Conservation (phyloP, 2,113 vertebrate genomes). For the Cairina moschata region DNA sequence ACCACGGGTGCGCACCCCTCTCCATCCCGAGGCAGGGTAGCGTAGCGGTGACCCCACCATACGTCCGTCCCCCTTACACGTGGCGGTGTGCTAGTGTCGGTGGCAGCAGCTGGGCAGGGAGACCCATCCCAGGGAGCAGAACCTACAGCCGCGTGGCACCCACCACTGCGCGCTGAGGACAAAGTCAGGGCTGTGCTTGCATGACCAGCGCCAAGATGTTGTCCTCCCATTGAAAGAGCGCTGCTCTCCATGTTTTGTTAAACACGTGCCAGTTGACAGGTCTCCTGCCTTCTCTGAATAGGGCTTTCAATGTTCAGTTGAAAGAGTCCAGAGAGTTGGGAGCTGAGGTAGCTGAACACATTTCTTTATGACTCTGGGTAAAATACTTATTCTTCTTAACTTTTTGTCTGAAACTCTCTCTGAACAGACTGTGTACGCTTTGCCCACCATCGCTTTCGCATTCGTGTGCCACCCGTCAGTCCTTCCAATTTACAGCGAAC, state of each 20-base stretch:
- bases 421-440: slow-evolving; percentile 80
- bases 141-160: not conserved
- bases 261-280: not conserved
- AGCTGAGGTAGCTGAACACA: slow-evolving; percentile 33
- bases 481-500: slow-evolving; percentile 84
- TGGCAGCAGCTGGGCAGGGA: slow-evolving; percentile 38
- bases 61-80: rapidly evolving
- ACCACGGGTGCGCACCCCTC: not conserved
- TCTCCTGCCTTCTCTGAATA: slow-evolving; percentile 8
- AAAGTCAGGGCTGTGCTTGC: not conserved
- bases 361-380: not conserved
- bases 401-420: slow-evolving; percentile 56
- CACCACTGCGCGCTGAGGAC: not conserved
- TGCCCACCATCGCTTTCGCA: slow-evolving; percentile 83
- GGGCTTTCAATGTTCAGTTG: not conserved
- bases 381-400: slow-evolving; percentile 9
- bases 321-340: not conserved
- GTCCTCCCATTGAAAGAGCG: not conserved
- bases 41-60: not conserved
- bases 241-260: not conserved
- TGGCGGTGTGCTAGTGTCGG: not conserved
- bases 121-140: not conserved
- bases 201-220: rapidly evolving
- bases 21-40: slow-evolving; percentile 60
- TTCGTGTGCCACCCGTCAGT: slow-evolving; percentile 85